Conservation (phyloP, 2,888 invertebrate species). For the Priocnemis perturbator region DNA sequence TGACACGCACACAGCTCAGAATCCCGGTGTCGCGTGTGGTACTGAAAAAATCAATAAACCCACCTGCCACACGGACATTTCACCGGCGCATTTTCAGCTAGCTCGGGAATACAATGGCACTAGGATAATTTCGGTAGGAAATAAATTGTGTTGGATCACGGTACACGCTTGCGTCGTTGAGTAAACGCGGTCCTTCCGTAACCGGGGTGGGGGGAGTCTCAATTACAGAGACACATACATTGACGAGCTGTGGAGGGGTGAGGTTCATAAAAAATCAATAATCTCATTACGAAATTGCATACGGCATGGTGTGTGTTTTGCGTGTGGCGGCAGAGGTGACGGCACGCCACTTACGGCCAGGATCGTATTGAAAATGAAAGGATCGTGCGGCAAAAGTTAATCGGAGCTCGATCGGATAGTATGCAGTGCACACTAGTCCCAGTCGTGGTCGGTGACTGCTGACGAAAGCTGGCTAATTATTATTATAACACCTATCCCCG, state of each 20-base stretch:
- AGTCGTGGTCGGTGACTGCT: no score
- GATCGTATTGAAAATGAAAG: slow-evolving; percentile 2
- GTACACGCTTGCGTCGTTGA: slow-evolving; percentile 40
- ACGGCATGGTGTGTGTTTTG: slow-evolving; percentile 17
- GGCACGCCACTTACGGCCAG: slow-evolving; percentile 24
- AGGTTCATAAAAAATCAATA: slow-evolving; percentile 44
- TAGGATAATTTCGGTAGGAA: slow-evolving; percentile 35
- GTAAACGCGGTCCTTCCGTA: slow-evolving; percentile 21
- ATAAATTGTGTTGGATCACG: slow-evolving; percentile 22
- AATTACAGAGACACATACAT: slow-evolving; percentile 21
- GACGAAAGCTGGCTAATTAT: no score
- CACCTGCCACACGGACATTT: slow-evolving; percentile 29
- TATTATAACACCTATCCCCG: no score
- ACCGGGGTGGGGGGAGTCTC: slow-evolving; percentile 23
- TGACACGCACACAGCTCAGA: no score
- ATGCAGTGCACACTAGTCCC: no score
- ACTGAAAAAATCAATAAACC: slow-evolving; percentile 35
- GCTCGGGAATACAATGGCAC: slow-evolving; percentile 20
- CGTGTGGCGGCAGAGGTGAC: slow-evolving; percentile 22
- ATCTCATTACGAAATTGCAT: slow-evolving; percentile 50
- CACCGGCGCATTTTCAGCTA: slow-evolving; percentile 28
- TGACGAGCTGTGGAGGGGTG: neutral
- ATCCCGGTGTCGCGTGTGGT: neutral
- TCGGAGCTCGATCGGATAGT: neutral
- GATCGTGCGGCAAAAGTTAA: neutral